Base-by-base conservation (phyloP, 2,888 invertebrate genomes). In the Argyra leucocephala region DNA sequence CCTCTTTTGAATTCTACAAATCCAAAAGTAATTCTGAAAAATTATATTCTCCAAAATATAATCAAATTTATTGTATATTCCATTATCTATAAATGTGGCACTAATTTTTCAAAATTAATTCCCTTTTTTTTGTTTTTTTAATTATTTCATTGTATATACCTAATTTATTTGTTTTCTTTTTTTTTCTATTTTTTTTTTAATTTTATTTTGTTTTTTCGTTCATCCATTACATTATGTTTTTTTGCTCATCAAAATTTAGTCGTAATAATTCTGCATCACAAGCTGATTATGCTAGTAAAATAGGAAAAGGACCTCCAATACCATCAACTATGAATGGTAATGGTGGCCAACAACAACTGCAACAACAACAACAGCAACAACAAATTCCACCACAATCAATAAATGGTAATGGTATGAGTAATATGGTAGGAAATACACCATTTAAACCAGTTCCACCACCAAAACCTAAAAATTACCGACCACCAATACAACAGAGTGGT, bases 371-470 rank as follows among this genome's bases (percentile, higher is more conserved):
- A 81, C 82, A 37, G 65, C 22, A 58, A 58, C 58, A 58, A 22
- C 58, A 22, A 22, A 48, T 48, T 15, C 15, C 76, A 62, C 81
- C 81, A 57, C 81, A 82, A 57, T 63, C 37, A 31, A 22, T 36
- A 64, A 75, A 72, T 63, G 75, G 71, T 64, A 75, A 74, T 69
- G 69, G 61, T 61, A 74, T 69, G 67, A 75, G 72, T 68, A 78
- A 75, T 68, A 75, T 75, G 74, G 71, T 48, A n/a, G 67, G 75
- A 66, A 78, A 78, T 66, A 76, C 78, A 23, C 82, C 84, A 1
- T 93, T 93, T 80, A 94, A 93, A 78, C 94, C 94, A 0, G 88
- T 94, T 65, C 94, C 94, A 58, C 94, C 94, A 31, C 94, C 94
- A 10, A 95, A 95, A 75, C 94, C 94, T 61, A 93, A 93, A 76